phyloP scores from a whole-genome alignment of 2,113 vertebrate species.

The Brachypodius melanocephalos region DNA sequence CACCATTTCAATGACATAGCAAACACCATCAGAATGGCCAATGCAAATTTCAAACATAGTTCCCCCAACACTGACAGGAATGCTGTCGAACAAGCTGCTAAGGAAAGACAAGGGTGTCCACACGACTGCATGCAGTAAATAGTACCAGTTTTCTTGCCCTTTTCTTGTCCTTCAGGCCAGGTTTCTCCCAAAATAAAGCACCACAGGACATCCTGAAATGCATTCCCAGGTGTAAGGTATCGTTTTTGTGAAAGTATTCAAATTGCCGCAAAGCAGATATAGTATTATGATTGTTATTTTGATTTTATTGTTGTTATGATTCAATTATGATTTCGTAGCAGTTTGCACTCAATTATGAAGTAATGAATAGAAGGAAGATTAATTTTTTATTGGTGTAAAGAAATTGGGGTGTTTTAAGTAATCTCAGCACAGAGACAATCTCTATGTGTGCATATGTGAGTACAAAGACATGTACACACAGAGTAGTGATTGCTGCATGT shows the following conservation, averaged over 20 bases:
- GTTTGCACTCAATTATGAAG: background rate
- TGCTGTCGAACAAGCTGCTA: background rate
- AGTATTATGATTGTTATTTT: background rate
- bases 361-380: background rate
- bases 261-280: background rate
- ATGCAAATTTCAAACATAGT: background rate
- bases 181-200: background rate
- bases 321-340: background rate
- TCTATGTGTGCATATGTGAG: rapidly evolving
- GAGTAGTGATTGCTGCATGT: background rate
- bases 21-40: background rate
- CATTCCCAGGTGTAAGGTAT: background rate
- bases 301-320: background rate
- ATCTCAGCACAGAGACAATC: background rate
- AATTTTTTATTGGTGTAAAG: background rate
- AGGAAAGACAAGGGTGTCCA: background rate
- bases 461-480: background rate
- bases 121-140: background rate
- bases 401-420: background rate
- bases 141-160: background rate
- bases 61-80: background rate
- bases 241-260: background rate
- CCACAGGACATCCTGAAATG: background rate
- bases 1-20: background rate
- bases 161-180: background rate